Conservation (phyloP, 2,888 invertebrate species). For the Polymixis lichenea region DNA sequence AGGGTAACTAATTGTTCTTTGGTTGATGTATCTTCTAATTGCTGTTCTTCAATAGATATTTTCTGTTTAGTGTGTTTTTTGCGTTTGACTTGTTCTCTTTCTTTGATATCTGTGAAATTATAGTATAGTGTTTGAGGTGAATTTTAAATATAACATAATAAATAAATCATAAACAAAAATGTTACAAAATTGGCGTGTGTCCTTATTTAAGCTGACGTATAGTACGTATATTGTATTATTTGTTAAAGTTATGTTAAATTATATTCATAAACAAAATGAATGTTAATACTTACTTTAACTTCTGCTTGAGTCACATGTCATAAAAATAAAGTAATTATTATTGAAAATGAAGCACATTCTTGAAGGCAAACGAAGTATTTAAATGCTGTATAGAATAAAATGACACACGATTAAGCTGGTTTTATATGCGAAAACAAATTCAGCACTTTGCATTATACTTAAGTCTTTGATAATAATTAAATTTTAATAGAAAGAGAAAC, state of each 20-base stretch:
- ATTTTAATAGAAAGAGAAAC: neutral
- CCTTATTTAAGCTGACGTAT: conserved; percentile 41
- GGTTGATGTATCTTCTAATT: conserved; percentile 64
- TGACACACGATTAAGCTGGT: conserved; percentile 53
- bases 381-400: conserved; percentile 70
- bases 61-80: conserved; percentile 81
- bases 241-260: conserved; percentile 24
- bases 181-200: conserved; percentile 35
- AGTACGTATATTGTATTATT: conserved; percentile 28
- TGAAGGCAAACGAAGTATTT: conserved; percentile 70
- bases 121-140: conserved; percentile 75
- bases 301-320: conserved; percentile 53
- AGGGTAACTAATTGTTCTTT: conserved; percentile 66
- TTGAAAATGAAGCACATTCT: conserved; percentile 69
- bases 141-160: conserved; percentile 32
- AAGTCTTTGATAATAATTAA: neutral
- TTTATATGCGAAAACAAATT: conserved; percentile 35
- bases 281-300: conserved; percentile 65
- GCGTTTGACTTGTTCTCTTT: conserved; percentile 80
- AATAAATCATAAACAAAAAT: conserved; percentile 9
- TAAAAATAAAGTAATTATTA: conserved; percentile 44
- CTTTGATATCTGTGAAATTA: conserved; percentile 86
- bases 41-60: conserved; percentile 73
- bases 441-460: neutral
- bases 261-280: conserved; percentile 33